Conservation (phyloP, 1,140 invertebrate species). For the Steinernema khuongi region DNA sequence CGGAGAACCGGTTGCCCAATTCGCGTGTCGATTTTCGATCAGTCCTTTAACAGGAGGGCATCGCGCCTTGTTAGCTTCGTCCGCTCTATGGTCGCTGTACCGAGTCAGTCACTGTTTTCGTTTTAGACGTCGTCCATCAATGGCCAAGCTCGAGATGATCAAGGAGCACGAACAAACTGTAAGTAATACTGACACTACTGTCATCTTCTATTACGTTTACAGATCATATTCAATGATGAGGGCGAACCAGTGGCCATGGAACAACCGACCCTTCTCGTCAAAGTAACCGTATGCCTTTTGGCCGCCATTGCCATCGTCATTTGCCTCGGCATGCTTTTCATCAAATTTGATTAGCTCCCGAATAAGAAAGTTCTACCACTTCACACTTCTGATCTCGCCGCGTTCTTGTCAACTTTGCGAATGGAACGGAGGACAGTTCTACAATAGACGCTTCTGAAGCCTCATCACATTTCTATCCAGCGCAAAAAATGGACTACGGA, state of each 20-base stretch:
- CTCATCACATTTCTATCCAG: no score
- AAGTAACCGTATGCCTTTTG: background rate
- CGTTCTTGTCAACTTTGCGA: background rate
- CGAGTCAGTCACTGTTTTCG: background rate
- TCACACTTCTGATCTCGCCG: background rate
- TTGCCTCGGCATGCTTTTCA: constrained; percentile 4
- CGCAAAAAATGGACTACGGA: no score
- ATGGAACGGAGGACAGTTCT: no score
- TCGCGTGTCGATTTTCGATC: background rate
- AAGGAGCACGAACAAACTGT: background rate
- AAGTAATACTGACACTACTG: background rate
- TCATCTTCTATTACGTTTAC: background rate
- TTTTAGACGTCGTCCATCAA: background rate
- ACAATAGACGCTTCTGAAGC: no score
- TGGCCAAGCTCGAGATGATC: background rate
- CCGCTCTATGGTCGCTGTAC: background rate
- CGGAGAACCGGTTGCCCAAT: background rate
- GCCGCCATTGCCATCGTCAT: background rate
- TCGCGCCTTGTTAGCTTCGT: no score
- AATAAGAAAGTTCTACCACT: background rate
- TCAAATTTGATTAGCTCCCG: background rate
- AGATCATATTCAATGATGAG: background rate
- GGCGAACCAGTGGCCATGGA: background rate
- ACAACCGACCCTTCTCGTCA: background rate
- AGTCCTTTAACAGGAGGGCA: background rate